phyloP scores from a whole-genome alignment of 2,888 invertebrate genomes.

The Trichopoda pennipes region DNA sequence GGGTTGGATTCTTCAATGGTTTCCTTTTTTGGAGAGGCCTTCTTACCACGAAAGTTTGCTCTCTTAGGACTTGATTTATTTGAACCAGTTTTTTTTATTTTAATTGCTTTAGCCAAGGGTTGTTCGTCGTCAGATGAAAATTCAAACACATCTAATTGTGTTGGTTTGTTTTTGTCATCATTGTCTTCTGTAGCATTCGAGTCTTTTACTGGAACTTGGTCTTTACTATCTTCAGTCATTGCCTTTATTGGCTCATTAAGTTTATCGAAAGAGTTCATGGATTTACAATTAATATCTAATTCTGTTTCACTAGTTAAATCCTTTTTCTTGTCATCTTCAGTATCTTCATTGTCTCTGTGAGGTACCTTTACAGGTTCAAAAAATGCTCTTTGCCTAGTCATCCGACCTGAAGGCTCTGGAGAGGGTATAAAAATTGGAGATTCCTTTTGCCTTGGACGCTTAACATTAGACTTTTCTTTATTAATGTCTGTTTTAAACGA shows the following conservation, averaged over 20 bases:
- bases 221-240: conserved; percentile 26
- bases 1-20: conserved; percentile 37
- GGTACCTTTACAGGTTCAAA: conserved; percentile 80
- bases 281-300: conserved; percentile 22
- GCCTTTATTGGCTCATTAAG: neutral
- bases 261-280: conserved; percentile 18
- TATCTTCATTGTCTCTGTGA: conserved; percentile 65
- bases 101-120: conserved; percentile 81
- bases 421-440: conserved; percentile 79
- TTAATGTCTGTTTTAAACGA: conserved; percentile 46
- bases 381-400: conserved; percentile 80
- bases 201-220: conserved; percentile 8
- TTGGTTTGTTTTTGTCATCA: conserved; percentile 66
- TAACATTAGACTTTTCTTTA: conserved; percentile 73
- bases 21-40: conserved; percentile 41
- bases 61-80: conserved; percentile 64
- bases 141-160: conserved; percentile 77
- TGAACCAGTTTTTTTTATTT: conserved; percentile 74
- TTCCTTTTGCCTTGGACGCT: conserved; percentile 78
- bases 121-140: conserved; percentile 83
- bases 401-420: conserved; percentile 79
- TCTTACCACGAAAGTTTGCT: conserved; percentile 64
- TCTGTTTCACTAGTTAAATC: neutral
- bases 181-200: neutral
- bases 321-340: conserved; percentile 32